phyloP scores from a whole-genome alignment of 2,797 vertebrate genomes.

The Garrulus glandarius region DNA sequence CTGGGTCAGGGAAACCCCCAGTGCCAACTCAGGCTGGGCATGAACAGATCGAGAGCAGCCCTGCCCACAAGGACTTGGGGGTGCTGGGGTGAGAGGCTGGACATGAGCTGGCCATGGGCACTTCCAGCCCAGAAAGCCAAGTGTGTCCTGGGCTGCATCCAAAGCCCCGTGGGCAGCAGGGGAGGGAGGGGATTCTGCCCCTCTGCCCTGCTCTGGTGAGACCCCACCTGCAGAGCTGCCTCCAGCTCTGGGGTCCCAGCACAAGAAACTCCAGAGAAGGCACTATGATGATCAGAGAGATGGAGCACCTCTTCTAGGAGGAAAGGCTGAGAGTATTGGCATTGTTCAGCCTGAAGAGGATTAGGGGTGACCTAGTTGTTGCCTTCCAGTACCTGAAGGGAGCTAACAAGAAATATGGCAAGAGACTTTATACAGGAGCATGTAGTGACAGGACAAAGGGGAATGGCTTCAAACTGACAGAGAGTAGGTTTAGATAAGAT shows the following conservation, averaged over 20 bases:
- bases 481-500: background rate
- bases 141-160: background rate
- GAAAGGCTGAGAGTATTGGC: background rate
- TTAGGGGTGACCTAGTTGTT: rapidly evolving
- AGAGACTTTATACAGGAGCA: background rate
- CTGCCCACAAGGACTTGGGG: background rate
- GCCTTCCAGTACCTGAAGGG: background rate
- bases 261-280: background rate
- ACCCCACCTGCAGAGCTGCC: background rate
- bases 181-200: background rate
- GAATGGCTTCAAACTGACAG: background rate
- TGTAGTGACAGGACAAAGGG: background rate
- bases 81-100: background rate
- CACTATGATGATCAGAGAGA: background rate
- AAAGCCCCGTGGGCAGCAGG: background rate
- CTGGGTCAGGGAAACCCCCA: background rate
- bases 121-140: background rate
- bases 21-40: background rate
- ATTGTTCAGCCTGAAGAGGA: background rate
- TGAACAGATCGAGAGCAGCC: background rate
- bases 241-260: background rate
- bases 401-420: background rate
- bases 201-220: background rate
- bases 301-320: rapidly evolving
- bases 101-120: background rate